phyloP scores from a whole-genome alignment of 2,888 invertebrate genomes.

The Hydropsyche betteni region DNA sequence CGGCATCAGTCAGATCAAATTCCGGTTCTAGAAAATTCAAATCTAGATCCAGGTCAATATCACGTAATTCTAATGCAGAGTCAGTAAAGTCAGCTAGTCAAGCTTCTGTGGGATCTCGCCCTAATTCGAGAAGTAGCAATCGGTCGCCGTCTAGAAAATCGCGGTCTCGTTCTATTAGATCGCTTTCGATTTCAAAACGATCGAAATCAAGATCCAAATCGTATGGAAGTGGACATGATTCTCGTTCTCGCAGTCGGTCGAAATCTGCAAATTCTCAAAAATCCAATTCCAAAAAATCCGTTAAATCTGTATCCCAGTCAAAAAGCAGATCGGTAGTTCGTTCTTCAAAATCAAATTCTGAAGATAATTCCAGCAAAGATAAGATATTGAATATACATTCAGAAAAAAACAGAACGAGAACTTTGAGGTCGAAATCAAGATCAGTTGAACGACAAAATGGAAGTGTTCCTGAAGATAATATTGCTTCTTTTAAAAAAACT shows the following conservation, averaged over 20 bases:
- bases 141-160: slow-evolving; percentile 44
- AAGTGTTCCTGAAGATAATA: slow-evolving; percentile 46
- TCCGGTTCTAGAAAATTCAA: slow-evolving; percentile 38
- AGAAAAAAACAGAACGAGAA: slow-evolving; percentile 49
- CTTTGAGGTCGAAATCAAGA: slow-evolving; percentile 53
- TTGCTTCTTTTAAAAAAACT: slow-evolving; percentile 41
- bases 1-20: slow-evolving; percentile 22
- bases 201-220: slow-evolving; percentile 51
- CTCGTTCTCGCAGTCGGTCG: slow-evolving; percentile 52
- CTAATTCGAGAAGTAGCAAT: slow-evolving; percentile 25
- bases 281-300: slow-evolving; percentile 53
- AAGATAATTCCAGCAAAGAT: slow-evolving; percentile 52
- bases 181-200: slow-evolving; percentile 19
- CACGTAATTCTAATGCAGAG: slow-evolving; percentile 54
- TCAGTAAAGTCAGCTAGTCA: slow-evolving; percentile 52
- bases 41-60: slow-evolving; percentile 52
- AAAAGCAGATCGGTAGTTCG: slow-evolving; percentile 53
- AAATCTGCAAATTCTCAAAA: slow-evolving; percentile 50
- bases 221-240: slow-evolving; percentile 48
- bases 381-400: slow-evolving; percentile 45
- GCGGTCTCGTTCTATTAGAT: slow-evolving; percentile 50
- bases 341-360: slow-evolving; percentile 52
- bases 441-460: slow-evolving; percentile 47
- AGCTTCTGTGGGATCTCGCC: slow-evolving; percentile 7
- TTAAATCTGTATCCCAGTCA: slow-evolving; percentile 53